Evolutionary conservation across 2,888 invertebrate species (phyloP).

Genomic region (Brenthis ino): DNA sequence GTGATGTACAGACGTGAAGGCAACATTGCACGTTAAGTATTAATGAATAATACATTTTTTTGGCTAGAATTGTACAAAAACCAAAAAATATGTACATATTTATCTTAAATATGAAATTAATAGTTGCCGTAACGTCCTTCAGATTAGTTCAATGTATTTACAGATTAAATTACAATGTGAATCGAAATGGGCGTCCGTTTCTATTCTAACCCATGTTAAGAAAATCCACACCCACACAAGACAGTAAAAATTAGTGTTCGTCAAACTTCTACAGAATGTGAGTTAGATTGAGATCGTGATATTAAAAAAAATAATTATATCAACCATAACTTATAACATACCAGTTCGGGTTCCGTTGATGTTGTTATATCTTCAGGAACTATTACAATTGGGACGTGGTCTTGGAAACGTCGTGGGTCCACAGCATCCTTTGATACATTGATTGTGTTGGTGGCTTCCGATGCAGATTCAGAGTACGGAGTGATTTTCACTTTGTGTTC

Average conservation of each 20-base stretch:
- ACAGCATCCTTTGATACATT: slow-evolving; percentile 53
- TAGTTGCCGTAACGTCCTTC: slow-evolving; percentile 59
- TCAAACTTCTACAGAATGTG: slow-evolving; percentile 46
- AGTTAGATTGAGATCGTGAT: slow-evolving; percentile 38
- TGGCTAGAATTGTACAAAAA: not conserved
- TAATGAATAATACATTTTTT: not conserved
- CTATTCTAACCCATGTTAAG: slow-evolving; percentile 62
- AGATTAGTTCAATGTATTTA: slow-evolving; percentile 65
- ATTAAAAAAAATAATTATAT: slow-evolving; percentile 26
- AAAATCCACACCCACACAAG: slow-evolving; percentile 58
- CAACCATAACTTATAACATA: slow-evolving; percentile 47
- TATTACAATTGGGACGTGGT: slow-evolving; percentile 50
- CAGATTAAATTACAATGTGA: slow-evolving; percentile 58
- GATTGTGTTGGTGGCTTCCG: slow-evolving; percentile 57
- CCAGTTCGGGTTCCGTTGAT: slow-evolving; percentile 68
- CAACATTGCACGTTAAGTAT: slow-evolving; percentile 15
- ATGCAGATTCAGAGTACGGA: slow-evolving; percentile 64
- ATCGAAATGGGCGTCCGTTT: slow-evolving; percentile 47
- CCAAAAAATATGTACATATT: too few relatives aligned
- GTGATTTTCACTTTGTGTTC: slow-evolving; percentile 72
- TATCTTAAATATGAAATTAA: too few relatives aligned
- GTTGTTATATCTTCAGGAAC: slow-evolving; percentile 57
- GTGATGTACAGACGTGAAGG: slow-evolving; percentile 39
- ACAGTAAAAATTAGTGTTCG: slow-evolving; percentile 47
- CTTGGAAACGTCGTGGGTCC: slow-evolving; percentile 54